phyloP scores from a whole-genome alignment of 2,888 invertebrate species.

The Lissonota sp. region DNA sequence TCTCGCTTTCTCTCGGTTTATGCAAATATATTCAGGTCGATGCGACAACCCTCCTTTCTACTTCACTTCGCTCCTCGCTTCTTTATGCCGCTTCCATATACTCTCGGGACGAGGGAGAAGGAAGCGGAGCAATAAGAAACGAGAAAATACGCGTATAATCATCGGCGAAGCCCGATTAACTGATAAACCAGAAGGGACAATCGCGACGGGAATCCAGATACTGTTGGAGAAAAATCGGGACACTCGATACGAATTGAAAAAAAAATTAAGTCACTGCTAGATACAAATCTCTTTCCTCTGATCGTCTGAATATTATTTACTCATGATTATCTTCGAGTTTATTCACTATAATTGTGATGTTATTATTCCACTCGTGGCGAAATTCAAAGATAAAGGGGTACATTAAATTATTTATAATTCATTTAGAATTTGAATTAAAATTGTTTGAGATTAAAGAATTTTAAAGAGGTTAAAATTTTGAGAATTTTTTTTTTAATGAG shows the following conservation, averaged over 20 bases:
- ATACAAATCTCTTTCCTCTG: not conserved
- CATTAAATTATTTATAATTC: no score
- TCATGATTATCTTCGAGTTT: no score
- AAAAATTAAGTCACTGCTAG: not conserved
- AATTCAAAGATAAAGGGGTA: no score
- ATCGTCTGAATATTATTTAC: no score
- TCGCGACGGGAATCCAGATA: conserved; percentile 40
- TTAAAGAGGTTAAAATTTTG: no score
- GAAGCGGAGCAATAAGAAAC: conserved; percentile 37
- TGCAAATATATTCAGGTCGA: conserved; percentile 68
- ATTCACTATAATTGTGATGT: no score
- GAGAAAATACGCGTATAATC: conserved; percentile 61
- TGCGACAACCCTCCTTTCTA: conserved; percentile 60
- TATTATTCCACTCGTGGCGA: no score
- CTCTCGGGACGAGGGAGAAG: conserved; percentile 33
- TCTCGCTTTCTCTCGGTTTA: conserved; percentile 35
- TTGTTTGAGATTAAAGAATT: no score
- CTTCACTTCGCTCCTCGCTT: conserved; percentile 41
- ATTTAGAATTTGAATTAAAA: no score
- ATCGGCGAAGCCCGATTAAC: conserved; percentile 20
- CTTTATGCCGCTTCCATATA: conserved; percentile 46
- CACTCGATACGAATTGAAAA: conserved; percentile 6
- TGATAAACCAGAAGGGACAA: conserved; percentile 52
- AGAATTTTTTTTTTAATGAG: no score
- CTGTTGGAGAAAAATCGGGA: conserved; percentile 33